Conservation (phyloP, 2,888 invertebrate genomes). For the Tachina lurida region DNA sequence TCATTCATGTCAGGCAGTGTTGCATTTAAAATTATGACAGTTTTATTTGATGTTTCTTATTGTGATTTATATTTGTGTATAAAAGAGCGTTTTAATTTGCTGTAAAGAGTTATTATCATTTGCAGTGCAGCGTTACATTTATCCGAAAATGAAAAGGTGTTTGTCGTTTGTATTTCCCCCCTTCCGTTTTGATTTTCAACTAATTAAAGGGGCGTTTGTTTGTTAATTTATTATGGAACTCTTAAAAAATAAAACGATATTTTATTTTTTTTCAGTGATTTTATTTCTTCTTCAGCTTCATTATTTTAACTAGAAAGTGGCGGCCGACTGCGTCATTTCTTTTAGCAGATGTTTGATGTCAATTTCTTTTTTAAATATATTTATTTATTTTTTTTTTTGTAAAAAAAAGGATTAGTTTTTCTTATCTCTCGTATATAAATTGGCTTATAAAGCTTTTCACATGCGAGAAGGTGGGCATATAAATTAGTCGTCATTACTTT, state of each 20-base stretch:
- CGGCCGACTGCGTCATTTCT: background rate
- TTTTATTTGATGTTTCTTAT: slow-evolving; percentile 80
- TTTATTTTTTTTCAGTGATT: slow-evolving; percentile 39
- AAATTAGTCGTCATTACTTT: slow-evolving; percentile 67
- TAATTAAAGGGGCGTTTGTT: slow-evolving; percentile 64
- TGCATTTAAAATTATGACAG: slow-evolving; percentile 79
- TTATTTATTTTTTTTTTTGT: background rate
- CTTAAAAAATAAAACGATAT: slow-evolving; percentile 8
- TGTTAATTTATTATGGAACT: slow-evolving; percentile 64
- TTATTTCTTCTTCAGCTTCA: slow-evolving; percentile 1
- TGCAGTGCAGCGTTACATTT: slow-evolving; percentile 1
- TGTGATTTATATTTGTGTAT: slow-evolving; percentile 73
- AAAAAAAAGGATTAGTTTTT: slow-evolving; percentile 69
- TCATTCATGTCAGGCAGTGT: slow-evolving; percentile 76
- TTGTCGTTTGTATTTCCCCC: slow-evolving; percentile 30
- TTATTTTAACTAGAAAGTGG: slow-evolving; percentile 4
- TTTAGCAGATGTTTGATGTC: slow-evolving; percentile 69
- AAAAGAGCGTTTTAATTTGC: slow-evolving; percentile 37
- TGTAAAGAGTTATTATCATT: slow-evolving; percentile 38
- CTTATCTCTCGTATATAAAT: slow-evolving; percentile 65
- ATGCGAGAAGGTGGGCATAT: slow-evolving; percentile 68
- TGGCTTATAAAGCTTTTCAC: slow-evolving; percentile 67
- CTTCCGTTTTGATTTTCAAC: slow-evolving; percentile 29
- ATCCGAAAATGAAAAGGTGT: slow-evolving; percentile 30
- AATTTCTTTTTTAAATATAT: slow-evolving; percentile 43